Conservation (phyloP, 2,113 vertebrate genomes). For the Anthoscopus minutus region DNA sequence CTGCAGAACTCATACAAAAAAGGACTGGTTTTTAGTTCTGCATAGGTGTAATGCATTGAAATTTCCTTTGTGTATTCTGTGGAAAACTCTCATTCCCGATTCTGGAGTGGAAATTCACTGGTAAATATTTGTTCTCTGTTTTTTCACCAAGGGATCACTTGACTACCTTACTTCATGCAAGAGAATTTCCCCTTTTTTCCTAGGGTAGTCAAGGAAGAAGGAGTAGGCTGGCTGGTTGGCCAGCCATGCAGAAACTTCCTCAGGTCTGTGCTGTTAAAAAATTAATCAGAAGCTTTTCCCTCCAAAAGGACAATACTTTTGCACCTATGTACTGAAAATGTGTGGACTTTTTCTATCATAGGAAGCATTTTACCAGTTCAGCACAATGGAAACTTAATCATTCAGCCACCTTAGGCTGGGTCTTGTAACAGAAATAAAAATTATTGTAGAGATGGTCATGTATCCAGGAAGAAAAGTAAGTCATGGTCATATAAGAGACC, state of each 20-base stretch:
- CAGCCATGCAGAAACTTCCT: slow-evolving; percentile 18
- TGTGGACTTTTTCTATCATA: background rate
- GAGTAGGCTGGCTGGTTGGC: background rate
- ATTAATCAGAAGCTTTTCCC: background rate
- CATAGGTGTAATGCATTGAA: background rate
- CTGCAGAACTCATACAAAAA: background rate
- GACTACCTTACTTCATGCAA: background rate
- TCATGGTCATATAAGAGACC: background rate
- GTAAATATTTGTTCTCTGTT: slow-evolving; percentile 40
- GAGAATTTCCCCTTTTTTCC: slow-evolving; percentile 42
- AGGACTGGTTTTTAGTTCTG: background rate
- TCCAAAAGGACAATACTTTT: background rate
- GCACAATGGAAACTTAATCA: background rate
- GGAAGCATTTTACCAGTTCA: background rate
- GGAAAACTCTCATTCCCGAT: background rate
- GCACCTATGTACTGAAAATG: background rate
- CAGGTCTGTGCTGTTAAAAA: background rate
- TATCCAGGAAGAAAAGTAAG: background rate
- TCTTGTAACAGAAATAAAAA: background rate
- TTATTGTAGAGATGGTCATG: background rate
- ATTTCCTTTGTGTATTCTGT: background rate
- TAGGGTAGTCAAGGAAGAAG: background rate
- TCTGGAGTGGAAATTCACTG: slow-evolving; percentile 36
- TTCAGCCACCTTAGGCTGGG: background rate
- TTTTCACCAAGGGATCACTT: background rate